Evolutionary conservation across 1,140 invertebrate genomes (phyloP).

Genomic region (Drosophila kurseongensis): DNA sequence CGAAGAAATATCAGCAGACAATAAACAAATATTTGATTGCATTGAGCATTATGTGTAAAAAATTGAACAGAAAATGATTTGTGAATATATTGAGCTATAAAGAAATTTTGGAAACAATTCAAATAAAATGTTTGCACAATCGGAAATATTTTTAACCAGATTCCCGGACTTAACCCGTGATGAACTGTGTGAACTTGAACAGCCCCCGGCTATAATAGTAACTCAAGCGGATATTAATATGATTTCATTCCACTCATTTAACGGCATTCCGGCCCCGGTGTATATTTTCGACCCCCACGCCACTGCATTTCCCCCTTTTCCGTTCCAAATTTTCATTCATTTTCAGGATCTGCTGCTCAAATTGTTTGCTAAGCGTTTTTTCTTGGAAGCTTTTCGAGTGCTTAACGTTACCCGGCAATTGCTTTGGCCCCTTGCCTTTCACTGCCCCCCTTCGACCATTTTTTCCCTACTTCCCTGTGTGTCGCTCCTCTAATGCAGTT

Average conservation of each 20-base stretch:
- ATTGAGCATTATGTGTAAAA: too few relatives aligned
- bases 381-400: constrained; percentile 27
- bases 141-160: neutral
- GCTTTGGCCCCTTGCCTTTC: constrained; percentile 2
- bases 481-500: constrained; percentile 46
- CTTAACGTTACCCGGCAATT: constrained; percentile 34
- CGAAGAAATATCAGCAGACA: too few relatives aligned
- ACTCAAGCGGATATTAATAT: constrained; percentile 30
- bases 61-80: too few relatives aligned
- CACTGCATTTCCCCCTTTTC: constrained; percentile 16
- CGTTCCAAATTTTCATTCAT: constrained; percentile 15
- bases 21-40: too few relatives aligned
- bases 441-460: neutral
- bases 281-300: too few relatives aligned
- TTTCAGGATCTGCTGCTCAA: constrained; percentile 40
- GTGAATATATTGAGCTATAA: too few relatives aligned
- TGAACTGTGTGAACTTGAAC: constrained; percentile 28
- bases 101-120: neutral
- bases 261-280: constrained; percentile 7
- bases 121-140: neutral
- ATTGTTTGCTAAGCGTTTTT: constrained; percentile 52
- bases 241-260: constrained; percentile 38
- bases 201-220: constrained; percentile 23
- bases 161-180: constrained; percentile 7
- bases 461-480: constrained; percentile 21